Evolutionary conservation across 1,140 invertebrate species (phyloP).

Genomic region (Hormaphis cornu): DNA sequence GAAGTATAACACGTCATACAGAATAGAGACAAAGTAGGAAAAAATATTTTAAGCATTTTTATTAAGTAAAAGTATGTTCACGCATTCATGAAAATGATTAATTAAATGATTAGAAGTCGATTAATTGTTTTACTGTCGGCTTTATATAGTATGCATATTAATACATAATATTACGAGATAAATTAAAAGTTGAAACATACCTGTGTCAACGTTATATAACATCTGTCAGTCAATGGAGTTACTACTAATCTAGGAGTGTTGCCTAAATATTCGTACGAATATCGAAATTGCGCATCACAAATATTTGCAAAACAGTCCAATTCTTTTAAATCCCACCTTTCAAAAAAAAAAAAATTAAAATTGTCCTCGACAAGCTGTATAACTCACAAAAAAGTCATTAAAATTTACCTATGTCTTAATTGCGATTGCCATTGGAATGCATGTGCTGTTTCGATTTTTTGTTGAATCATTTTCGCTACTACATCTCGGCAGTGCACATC

Average conservation of each 20-base stretch:
- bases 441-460: constrained; percentile 69
- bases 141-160: no score
- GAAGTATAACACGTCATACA: not conserved
- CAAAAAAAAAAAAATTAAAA: not conserved
- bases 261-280: constrained; percentile 72
- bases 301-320: constrained; percentile 87
- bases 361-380: not conserved
- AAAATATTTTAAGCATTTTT: no score
- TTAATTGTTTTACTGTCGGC: no score
- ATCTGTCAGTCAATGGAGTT: constrained; percentile 75
- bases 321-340: constrained; percentile 66
- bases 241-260: constrained; percentile 74
- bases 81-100: no score
- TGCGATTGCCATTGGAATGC: constrained; percentile 90
- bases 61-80: no score
- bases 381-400: not conserved
- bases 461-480: constrained; percentile 68
- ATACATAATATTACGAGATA: no score
- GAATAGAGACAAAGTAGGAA: not conserved
- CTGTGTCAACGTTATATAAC: constrained; percentile 83
- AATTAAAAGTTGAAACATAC: constrained; percentile 40
- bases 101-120: no score
- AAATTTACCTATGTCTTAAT: constrained; percentile 62
- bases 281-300: constrained; percentile 75
- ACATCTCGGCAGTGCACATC: constrained; percentile 86